These are phyloP conservation scores for Miniopterus natalensis DNA, from an alignment of 2,113 vertebrate genomes.

Conservation along the genomic window DNA sequence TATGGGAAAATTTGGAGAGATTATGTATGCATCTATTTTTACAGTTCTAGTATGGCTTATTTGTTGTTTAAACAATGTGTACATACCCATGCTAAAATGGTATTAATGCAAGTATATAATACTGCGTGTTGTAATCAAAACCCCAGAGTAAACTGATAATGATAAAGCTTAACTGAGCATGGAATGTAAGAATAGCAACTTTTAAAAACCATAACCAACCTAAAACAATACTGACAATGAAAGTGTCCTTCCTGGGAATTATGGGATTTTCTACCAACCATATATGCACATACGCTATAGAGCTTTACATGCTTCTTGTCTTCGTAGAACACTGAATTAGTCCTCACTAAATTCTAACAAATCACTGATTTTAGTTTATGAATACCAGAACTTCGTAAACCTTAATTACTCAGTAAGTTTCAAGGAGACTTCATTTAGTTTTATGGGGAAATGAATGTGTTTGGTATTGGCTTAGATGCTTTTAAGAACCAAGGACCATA, in stretches of 20 bases:
- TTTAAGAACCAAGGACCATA: not conserved
- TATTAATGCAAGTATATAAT: conserved; percentile 5
- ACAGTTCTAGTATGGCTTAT: not conserved
- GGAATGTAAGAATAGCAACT: not conserved
- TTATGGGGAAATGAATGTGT: not conserved
- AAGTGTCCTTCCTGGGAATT: conserved; percentile 12
- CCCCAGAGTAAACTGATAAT: not conserved
- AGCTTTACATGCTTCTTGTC: not conserved
- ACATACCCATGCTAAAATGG: not conserved
- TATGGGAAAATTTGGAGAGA: not conserved
- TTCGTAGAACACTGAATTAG: not conserved
- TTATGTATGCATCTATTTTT: not conserved
- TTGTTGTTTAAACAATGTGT: not conserved
- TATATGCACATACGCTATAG: not conserved
- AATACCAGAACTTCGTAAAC: not conserved
- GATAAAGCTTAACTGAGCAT: not conserved
- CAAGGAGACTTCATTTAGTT: not conserved
- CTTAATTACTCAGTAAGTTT: conserved; percentile 21
- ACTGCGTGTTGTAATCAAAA: not conserved
- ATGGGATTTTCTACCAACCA: not conserved
- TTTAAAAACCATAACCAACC: not conserved
- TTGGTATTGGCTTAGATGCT: not conserved
- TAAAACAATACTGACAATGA: conserved; percentile 22
- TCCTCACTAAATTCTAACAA: not conserved
- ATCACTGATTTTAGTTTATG: not conserved